Evolutionary conservation across 2,113 vertebrate species (phyloP), one percentile per base, ranked within the genome.

Genomic region (Erpornis zantholeuca): DNA sequence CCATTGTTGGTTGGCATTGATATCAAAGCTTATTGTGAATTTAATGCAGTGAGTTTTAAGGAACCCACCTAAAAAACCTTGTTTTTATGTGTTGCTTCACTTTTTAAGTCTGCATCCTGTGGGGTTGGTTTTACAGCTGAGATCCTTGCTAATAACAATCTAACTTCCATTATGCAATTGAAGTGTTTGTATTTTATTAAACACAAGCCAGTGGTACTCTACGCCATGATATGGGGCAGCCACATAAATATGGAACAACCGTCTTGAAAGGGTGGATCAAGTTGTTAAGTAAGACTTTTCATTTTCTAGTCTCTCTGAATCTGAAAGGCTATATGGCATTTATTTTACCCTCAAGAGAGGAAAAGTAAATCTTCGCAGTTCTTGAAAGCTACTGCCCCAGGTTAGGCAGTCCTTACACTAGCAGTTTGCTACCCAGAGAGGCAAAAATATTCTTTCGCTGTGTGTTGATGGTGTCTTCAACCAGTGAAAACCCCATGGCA

Each of bases 321-420:
- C 44, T 92, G 40, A 64, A 89, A 79, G 86, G 16, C 13, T 63
- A 2, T 52, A 13, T 36, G 36, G 40, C 54, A 36, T 65, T 93
- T 85, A 45, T 72, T 92, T 90, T 61, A 73, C 71, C 54, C 35
- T 59, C 0, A 3, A 35, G 68, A 90, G 63, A 60, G 64, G 50
- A 88, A 88, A 90, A 92, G 77, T 9, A 61, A 66, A 82, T 68
- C 47, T 83, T 95, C 45, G 63, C 53, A 73, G 80, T 94, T 95
- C 69, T 89, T 94, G 69, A 82, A 94, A 86, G 53, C 59, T 88
- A 36, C 61, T 77, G 56, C 66, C 57, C 22, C 61, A 71, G 68
- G 57, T 57, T 94, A 85, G 85, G 52, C 28, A 88, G 77, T 49
- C 57, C 38, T 83, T 57, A 45, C 3, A 4, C 33, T 76, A 50